Evolutionary conservation across 1,140 invertebrate genomes (phyloP).

Genomic region (Tachypleus tridentatus): DNA sequence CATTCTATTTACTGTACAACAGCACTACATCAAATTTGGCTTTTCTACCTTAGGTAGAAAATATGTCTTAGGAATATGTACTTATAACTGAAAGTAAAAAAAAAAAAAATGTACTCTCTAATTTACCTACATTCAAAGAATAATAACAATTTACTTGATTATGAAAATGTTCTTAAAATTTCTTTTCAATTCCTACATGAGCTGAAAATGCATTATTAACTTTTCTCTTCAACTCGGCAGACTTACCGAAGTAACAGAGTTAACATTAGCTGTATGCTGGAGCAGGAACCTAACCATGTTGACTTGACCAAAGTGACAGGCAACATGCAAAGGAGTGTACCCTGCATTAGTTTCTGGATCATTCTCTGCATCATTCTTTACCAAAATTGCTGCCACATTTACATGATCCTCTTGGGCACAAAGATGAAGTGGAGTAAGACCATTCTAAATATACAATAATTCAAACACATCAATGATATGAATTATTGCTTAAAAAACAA

Average conservation of each 20-base stretch:
- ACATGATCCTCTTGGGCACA: constrained; percentile 80
- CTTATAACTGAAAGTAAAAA: background rate
- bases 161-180: background rate
- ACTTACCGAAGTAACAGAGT: constrained; percentile 43
- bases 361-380: constrained; percentile 75
- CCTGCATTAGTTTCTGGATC: constrained; percentile 82
- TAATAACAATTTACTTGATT: background rate
- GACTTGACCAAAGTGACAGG: constrained; percentile 90
- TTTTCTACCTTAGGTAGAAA: no score
- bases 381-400: constrained; percentile 75
- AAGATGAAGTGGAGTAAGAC: constrained; percentile 74
- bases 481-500: no score
- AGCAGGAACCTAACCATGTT: constrained; percentile 93
- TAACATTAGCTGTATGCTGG: constrained; percentile 50
- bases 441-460: constrained; percentile 45
- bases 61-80: background rate
- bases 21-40: no score
- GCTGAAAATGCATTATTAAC: no score
- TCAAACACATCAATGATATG: no score
- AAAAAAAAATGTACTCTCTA: background rate
- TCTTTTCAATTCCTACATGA: no score
- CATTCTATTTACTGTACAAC: no score
- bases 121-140: background rate
- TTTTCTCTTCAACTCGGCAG: background rate
- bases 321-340: constrained; percentile 95